Conservation (phyloP, 2,113 vertebrate genomes). For the Oreotrochilus melanogaster region DNA sequence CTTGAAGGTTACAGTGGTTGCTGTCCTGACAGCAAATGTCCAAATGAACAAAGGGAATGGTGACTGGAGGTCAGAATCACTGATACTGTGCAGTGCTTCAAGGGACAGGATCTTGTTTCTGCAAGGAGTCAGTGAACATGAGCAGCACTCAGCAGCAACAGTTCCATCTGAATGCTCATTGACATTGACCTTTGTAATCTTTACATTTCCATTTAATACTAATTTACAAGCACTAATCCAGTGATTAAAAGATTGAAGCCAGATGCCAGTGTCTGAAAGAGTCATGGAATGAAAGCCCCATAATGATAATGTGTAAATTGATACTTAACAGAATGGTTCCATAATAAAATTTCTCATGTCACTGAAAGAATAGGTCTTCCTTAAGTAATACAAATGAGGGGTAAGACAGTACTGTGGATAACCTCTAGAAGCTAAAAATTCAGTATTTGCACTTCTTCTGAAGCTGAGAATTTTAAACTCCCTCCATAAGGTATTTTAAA, state of each 20-base stretch:
- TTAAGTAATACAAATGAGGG: not conserved
- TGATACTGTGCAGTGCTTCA: not conserved
- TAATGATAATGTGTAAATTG: not conserved
- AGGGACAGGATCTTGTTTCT: not conserved
- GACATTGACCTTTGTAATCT: conserved; percentile 53
- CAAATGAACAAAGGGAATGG: not conserved
- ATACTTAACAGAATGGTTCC: not conserved
- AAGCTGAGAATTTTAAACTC: not conserved
- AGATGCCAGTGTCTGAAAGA: not conserved
- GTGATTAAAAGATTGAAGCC: conserved; percentile 52
- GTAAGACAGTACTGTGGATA: not conserved
- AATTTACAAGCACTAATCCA: conserved; percentile 43
- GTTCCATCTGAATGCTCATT: conserved; percentile 9
- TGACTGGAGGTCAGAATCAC: not conserved
- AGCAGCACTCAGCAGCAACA: not conserved
- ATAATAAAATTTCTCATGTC: not conserved
- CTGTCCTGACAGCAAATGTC: not conserved
- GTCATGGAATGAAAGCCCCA: not conserved
- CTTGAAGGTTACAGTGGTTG: not conserved
- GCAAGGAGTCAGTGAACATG: not conserved
- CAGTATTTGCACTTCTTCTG: not conserved
- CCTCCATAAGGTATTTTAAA: too few species aligned
- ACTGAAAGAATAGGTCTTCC: not conserved
- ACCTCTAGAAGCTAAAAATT: not conserved
- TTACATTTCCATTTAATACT: conserved; percentile 59